phyloP scores from a whole-genome alignment of 1,140 invertebrate genomes.

The Drosophila subobscura region DNA sequence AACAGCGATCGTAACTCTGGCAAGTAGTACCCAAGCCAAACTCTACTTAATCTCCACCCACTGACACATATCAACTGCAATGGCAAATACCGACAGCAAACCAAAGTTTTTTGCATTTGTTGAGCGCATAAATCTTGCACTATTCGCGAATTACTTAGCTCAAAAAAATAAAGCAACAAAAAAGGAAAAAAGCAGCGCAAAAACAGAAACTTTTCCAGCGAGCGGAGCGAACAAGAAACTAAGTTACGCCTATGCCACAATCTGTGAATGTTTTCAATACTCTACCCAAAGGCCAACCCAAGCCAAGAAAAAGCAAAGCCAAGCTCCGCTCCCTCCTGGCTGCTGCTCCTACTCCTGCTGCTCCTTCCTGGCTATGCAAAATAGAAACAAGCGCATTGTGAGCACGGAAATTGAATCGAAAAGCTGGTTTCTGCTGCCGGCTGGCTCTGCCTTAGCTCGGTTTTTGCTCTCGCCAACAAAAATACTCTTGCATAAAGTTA shows the following conservation, averaged over 20 bases:
- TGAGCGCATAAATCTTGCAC: constrained; percentile 68
- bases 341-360: constrained; percentile 9
- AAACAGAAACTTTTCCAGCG: constrained; percentile 45
- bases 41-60: constrained; percentile 57
- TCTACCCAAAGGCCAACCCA: constrained; percentile 1
- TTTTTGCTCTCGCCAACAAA: constrained; percentile 56
- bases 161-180: constrained; percentile 41
- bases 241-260: constrained; percentile 67
- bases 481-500: constrained; percentile 64
- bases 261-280: constrained; percentile 71
- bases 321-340: constrained; percentile 6
- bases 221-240: constrained; percentile 52
- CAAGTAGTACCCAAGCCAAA: constrained; percentile 10
- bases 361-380: constrained; percentile 59
- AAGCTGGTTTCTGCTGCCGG: constrained; percentile 48
- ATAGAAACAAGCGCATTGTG: constrained; percentile 73
- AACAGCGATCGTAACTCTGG: constrained; percentile 17
- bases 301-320: constrained; percentile 1
- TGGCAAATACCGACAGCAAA: constrained; percentile 30
- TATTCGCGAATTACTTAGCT: constrained; percentile 71
- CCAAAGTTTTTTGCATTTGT: constrained; percentile 43
- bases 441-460: constrained; percentile 11
- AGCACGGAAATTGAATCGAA: constrained; percentile 78
- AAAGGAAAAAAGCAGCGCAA: constrained; percentile 32
- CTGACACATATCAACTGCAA: constrained; percentile 40